These are phyloP conservation scores for Henricia sp. DNA, from an alignment of 53 echinoderm and acorn worm genomes.

Conservation along the genomic window DNA sequence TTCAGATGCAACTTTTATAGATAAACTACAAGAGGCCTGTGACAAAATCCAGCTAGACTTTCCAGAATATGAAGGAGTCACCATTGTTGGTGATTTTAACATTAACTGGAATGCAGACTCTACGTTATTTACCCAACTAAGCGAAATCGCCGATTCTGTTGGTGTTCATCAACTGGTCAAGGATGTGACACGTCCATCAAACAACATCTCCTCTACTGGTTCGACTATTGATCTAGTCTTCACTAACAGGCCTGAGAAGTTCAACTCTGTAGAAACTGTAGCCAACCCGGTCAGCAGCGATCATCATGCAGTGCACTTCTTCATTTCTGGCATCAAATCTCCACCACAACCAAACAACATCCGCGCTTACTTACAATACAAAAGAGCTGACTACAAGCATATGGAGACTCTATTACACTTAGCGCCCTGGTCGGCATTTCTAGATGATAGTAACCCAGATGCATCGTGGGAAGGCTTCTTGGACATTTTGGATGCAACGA, in stretches of 20 bases:
- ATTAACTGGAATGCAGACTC: slow-evolving; percentile 5
- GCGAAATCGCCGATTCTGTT: neutral
- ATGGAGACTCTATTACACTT: slow-evolving; percentile 40
- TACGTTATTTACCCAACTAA: neutral
- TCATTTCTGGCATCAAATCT: slow-evolving; percentile 21
- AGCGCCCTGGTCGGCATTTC: slow-evolving; percentile 41
- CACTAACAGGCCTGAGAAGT: neutral
- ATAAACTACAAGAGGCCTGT: neutral
- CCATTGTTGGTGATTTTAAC: too few relatives aligned
- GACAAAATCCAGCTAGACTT: neutral
- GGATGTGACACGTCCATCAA: slow-evolving; percentile 9
- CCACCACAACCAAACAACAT: slow-evolving; percentile 20
- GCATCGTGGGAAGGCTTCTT: slow-evolving; percentile 57
- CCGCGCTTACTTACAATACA: slow-evolving; percentile 33
- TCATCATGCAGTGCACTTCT: neutral
- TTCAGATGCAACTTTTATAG: neutral
- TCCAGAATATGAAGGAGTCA: neutral
- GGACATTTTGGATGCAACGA: slow-evolving; percentile 25
- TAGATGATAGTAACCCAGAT: slow-evolving; percentile 28
- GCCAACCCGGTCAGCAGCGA: slow-evolving; percentile 3
- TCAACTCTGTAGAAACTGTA: neutral
- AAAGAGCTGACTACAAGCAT: slow-evolving; percentile 38
- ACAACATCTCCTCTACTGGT: slow-evolving; percentile 1
- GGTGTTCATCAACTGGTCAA: neutral
- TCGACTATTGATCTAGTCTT: slow-evolving; percentile 5